Evolutionary conservation across 2,797 vertebrate genomes (phyloP).

Genomic region (Oreochromis mossambicus): DNA sequence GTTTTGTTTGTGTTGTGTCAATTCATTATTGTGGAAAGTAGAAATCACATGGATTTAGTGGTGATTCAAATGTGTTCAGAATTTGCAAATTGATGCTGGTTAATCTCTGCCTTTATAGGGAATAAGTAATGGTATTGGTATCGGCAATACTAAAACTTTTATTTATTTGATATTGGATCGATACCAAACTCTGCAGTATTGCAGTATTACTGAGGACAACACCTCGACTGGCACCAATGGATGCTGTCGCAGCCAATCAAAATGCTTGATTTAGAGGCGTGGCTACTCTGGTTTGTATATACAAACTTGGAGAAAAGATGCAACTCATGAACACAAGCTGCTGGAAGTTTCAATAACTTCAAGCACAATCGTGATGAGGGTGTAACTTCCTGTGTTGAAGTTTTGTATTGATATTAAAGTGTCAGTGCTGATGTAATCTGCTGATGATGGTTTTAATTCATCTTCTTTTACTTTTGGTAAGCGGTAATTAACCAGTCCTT

Average conservation of each 20-base stretch:
- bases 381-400: not conserved
- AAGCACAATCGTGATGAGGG: not conserved
- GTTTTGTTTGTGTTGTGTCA: not conserved
- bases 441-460: not conserved
- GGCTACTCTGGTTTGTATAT: not conserved
- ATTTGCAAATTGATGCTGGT: not conserved
- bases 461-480: not conserved
- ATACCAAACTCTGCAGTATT: not conserved
- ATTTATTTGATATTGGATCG: not conserved
- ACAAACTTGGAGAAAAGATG: not conserved
- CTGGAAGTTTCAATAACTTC: not conserved
- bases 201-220: not conserved
- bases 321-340: not conserved
- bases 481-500: not conserved
- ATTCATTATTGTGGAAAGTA: not conserved
- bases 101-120: not conserved
- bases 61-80: not conserved
- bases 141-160: not conserved
- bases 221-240: not conserved
- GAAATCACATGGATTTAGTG: not conserved
- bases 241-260: not conserved
- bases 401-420: not conserved
- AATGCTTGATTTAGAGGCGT: not conserved
- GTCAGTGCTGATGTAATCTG: not conserved
- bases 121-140: not conserved